Base-by-base conservation (phyloP, 1,140 invertebrate genomes). In the Drosophila repleta region DNA sequence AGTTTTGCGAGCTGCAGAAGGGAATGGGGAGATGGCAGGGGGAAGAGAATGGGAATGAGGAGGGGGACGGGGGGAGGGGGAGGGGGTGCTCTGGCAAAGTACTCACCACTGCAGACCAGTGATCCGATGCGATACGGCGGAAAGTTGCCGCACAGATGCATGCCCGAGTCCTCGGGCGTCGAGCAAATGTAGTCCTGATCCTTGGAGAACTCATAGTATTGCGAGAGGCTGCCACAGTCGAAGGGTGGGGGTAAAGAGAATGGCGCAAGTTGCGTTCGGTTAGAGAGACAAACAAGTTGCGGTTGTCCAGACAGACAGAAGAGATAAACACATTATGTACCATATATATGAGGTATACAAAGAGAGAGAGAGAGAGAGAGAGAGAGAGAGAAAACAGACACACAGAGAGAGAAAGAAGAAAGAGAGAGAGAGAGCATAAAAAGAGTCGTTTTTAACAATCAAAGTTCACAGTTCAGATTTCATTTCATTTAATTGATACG, bases 101-200 rank as follows among this genome's bases (percentile, higher is more conserved):
- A 82, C 91, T 90, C 93, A 79, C 93, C 93, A 66, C 95, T 95
- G 91, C 95, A 97, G 48, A 93, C 92, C 35, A 95, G 92, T 2
- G 95, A 94, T 29, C 95, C 95, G 64, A 95, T 94, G 46, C 94
- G 94, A 84, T 94, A 96, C 0, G 96, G 96, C 1, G 98, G 98
- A 45, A 99, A 94, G 91, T 98, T 94, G 26, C 93, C 93, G 92
- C 99, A 99, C 29, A 94, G 93, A 92, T 99, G 98, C 96, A 99
- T 98, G 3, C 99, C 99, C 70, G 95, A 97, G 92, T 98, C 97
- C 74, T 98, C 97, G 5, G 96, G 95, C 79, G 96, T 95, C 49
- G 97, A 98, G 93, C 99, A 99, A 79, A 99, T 99, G 93, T 98
- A 99, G 92, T 99, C 98, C 93, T 97, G 95, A 83, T 98, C 97